Base-by-base conservation (phyloP, 1,140 invertebrate genomes). In the Leptinotarsa lineolata region DNA sequence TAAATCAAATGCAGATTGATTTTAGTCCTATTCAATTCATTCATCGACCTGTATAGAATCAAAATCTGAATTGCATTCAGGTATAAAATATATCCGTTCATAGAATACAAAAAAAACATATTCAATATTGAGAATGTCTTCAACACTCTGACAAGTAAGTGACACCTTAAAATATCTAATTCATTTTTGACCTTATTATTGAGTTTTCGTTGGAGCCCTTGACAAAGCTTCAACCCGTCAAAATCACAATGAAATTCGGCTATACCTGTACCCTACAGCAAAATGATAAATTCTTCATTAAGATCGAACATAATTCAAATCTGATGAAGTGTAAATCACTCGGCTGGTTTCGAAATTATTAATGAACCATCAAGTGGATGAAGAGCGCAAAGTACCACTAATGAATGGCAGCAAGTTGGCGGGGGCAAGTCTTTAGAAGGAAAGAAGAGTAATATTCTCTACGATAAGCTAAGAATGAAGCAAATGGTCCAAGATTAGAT, bases 391-490 rank as follows among this genome's bases (percentile, higher is more conserved):
- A 74, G 48, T 68, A 71, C 61, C 30, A 46, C 73, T 74, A 74
- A 74, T 74, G 73, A 74, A 74, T 74, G 63, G 73, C 68, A 70
- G 65, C 65, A 74, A 70, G 68, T 74, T 65, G 70, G 70, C 68
- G 68, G 68, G 73, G 69, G 68, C 68, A 74, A 71, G 73, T 74
- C 72, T 72, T 68, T 61, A 68, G 68, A 59, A 59, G 54, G 65
- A 45, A 63, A 71, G 58, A 39, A 71, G 68, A 64, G 68, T 59
- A 65, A 59, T 68, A 66, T 74, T 68, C 73, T 44, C 73, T 18
- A 68, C 69, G 60, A 74, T 58, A 45, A 20, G 20, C 58, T 18
- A 13, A 59, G 16, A 59, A 59, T 59, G 58, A 6, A 59, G 58
- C 58, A 59, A 59, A 59, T 59, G 58, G 58, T 59, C 58, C 16